phyloP scores from a whole-genome alignment of 2,888 invertebrate species.

The Cecidostiba fungosa region DNA sequence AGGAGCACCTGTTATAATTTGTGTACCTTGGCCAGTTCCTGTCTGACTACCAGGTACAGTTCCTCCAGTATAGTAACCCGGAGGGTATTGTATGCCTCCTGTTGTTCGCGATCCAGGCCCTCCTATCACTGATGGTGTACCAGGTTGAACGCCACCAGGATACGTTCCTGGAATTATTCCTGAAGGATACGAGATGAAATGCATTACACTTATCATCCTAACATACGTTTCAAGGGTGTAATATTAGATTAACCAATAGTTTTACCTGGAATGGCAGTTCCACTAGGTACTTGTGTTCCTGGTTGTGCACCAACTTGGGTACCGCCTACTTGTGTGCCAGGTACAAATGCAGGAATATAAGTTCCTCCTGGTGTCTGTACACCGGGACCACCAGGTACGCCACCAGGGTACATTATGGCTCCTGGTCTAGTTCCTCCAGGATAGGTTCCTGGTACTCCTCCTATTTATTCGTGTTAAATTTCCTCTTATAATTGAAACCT shows the following conservation, averaged over 20 bases:
- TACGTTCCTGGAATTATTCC: background rate
- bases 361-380: background rate
- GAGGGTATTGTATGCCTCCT: background rate
- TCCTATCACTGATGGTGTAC: background rate
- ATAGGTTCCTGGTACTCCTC: conserved; percentile 45
- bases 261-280: background rate
- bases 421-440: conserved; percentile 61
- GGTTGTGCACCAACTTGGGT: background rate
- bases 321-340: background rate
- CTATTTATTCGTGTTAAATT: conserved; percentile 23
- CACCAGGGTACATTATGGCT: conserved; percentile 57
- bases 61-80: background rate
- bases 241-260: background rate
- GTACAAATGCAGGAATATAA: background rate
- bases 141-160: background rate
- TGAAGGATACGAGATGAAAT: background rate
- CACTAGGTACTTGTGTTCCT: background rate
- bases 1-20: background rate
- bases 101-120: background rate
- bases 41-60: background rate
- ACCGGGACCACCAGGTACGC: conserved; percentile 12
- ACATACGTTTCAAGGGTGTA: background rate
- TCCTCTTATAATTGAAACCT: background rate
- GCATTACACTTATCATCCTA: background rate
- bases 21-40: background rate